phyloP scores from a whole-genome alignment of 2,888 invertebrate species.

The Cancer borealis region DNA sequence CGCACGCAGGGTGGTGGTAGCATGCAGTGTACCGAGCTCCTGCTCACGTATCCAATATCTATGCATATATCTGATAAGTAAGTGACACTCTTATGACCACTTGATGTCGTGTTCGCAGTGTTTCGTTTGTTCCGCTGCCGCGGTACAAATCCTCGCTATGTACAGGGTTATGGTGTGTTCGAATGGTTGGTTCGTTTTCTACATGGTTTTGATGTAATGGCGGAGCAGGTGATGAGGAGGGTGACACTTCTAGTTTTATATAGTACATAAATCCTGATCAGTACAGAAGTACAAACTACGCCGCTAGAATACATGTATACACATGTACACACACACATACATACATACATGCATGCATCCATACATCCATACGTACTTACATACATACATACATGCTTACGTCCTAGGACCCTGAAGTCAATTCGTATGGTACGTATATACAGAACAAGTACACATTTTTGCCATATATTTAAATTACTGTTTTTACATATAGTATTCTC shows the following conservation, averaged over 20 bases:
- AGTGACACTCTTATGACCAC: not conserved
- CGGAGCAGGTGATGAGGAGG: not conserved
- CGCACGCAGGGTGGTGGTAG: not conserved
- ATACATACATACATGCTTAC: slow-evolving; percentile 49
- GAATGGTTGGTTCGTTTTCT: not conserved
- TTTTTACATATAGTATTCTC: slow-evolving; percentile 38
- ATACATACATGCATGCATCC: not conserved
- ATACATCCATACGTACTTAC: slow-evolving; percentile 30
- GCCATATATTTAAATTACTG: not conserved
- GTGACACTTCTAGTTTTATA: not conserved
- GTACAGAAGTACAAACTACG: slow-evolving; percentile 43
- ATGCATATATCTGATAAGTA: slow-evolving; percentile 30
- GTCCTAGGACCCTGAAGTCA: slow-evolving; percentile 57
- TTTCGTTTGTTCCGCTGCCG: not conserved
- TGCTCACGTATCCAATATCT: slow-evolving; percentile 36
- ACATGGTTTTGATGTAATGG: slow-evolving; percentile 14
- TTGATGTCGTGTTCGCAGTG: not conserved
- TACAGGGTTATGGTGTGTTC: not conserved
- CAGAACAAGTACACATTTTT: not conserved
- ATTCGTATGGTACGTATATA: slow-evolving; percentile 55
- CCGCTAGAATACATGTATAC: slow-evolving; percentile 26
- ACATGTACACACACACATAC: slow-evolving; percentile 35
- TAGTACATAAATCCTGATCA: slow-evolving; percentile 35
- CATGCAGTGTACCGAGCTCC: not conserved
- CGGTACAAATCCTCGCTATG: not conserved